Percentiles rank a stretch among this genome's conserved stretches.
Conservation (phyloP, 2,888 invertebrate genomes). For the Scrobipalpa atriplicella region DNA sequence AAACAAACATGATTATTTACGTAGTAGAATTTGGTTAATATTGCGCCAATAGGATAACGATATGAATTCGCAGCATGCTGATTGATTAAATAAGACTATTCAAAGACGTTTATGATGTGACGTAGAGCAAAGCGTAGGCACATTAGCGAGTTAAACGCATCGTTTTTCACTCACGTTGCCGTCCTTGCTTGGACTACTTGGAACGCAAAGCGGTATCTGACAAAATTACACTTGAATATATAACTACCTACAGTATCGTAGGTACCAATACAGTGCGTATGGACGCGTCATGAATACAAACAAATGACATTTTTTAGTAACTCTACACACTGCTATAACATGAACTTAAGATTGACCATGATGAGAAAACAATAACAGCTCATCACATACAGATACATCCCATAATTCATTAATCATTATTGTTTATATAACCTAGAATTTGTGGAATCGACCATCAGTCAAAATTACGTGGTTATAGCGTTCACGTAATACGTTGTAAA, state of each 20-base stretch:
- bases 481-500: neutral
- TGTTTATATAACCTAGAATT: neutral
- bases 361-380: conserved; percentile 36
- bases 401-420: neutral
- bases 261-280: conserved; percentile 32
- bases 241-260: conserved; percentile 53
- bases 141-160: conserved; percentile 30
- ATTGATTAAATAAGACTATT: neutral
- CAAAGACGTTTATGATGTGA: conserved; percentile 8
- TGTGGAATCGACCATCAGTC: neutral
- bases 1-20: neutral
- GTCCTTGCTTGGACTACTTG: conserved; percentile 61
- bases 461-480: neutral
- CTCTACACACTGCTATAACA: conserved; percentile 46
- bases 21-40: neutral
- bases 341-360: conserved; percentile 61
- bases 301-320: conserved; percentile 57
- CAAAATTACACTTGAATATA: conserved; percentile 59
- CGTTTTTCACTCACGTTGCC: conserved; percentile 45
- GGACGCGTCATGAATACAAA: conserved; percentile 72
- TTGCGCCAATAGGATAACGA: neutral
- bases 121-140: conserved; percentile 2
- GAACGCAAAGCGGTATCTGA: conserved; percentile 59
- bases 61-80: neutral
- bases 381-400: neutral